Conservation (phyloP, 2,113 vertebrate genomes). For the Ochotona curzoniae region DNA sequence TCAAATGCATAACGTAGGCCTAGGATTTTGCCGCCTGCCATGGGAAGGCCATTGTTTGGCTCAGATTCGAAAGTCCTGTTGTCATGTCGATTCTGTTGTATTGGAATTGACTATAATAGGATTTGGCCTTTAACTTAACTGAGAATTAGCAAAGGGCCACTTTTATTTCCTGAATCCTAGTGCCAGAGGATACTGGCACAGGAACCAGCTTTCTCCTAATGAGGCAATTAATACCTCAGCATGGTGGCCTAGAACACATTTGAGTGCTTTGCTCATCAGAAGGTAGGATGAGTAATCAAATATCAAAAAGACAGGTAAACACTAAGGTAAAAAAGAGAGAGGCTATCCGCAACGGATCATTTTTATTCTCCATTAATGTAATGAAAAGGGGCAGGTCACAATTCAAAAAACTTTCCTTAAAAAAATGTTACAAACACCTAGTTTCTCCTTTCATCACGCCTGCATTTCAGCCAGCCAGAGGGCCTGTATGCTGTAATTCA, state of each 20-base stretch:
- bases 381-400: not conserved
- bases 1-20: not conserved
- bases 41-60: not conserved
- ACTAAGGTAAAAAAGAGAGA: not conserved
- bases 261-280: conserved; percentile 17
- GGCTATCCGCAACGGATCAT: not conserved
- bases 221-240: conserved; percentile 56
- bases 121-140: conserved; percentile 38
- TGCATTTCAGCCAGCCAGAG: not conserved
- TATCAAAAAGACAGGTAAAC: conserved; percentile 60
- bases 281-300: conserved; percentile 50
- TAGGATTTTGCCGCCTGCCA: not conserved
- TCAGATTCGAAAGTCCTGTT: conserved; percentile 4
- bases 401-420: not conserved
- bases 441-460: not conserved
- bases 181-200: not conserved
- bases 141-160: conserved; percentile 48
- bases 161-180: conserved; percentile 31
- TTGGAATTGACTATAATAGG: conserved; percentile 26
- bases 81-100: conserved; percentile 13
- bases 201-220: conserved; percentile 50
- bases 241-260: not conserved
- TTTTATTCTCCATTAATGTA: conserved; percentile 26
- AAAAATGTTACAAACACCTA: not conserved
- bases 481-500: not conserved